Evolutionary conservation across 1,140 invertebrate species (phyloP).

Genomic region (Triops longicaudatus): DNA sequence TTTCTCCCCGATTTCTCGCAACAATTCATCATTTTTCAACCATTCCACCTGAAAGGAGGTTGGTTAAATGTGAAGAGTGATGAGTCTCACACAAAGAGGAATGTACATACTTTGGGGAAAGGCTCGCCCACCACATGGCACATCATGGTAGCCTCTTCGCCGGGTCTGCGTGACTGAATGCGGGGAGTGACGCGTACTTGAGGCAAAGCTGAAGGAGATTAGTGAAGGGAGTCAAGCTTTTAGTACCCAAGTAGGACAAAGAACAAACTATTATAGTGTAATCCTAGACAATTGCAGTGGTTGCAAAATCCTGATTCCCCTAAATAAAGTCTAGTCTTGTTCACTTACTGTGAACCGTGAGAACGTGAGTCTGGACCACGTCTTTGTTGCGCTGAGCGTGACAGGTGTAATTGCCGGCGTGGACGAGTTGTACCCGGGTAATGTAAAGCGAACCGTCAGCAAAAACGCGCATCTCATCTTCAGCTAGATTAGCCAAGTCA

Average conservation of each 20-base stretch:
- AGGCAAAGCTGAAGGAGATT: constrained; percentile 49
- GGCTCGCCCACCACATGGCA: constrained; percentile 63
- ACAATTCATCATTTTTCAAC: constrained; percentile 62
- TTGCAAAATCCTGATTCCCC: background rate
- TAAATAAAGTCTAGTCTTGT: background rate
- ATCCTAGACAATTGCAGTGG: background rate
- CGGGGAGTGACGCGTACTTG: constrained; percentile 58
- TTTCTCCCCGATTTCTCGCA: constrained; percentile 48
- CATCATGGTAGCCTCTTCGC: constrained; percentile 56
- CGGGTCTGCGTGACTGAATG: constrained; percentile 56
- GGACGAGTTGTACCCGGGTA: constrained; percentile 61
- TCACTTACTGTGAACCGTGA: constrained; percentile 65
- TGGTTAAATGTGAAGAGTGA: background rate
- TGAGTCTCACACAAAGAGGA: background rate
- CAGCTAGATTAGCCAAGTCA: constrained; percentile 54
- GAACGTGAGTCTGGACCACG: constrained; percentile 64
- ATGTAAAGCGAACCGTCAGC: constrained; percentile 66
- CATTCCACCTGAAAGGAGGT: constrained; percentile 47
- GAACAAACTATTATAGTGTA: background rate
- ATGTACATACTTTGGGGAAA: constrained; percentile 47
- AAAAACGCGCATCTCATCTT: constrained; percentile 58
- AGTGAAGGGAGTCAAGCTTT: background rate
- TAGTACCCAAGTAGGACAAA: background rate
- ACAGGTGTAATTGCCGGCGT: constrained; percentile 73
- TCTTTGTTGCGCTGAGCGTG: constrained; percentile 63